phyloP scores from a whole-genome alignment of 2,888 invertebrate genomes.

The Margaritifera margaritifera region DNA sequence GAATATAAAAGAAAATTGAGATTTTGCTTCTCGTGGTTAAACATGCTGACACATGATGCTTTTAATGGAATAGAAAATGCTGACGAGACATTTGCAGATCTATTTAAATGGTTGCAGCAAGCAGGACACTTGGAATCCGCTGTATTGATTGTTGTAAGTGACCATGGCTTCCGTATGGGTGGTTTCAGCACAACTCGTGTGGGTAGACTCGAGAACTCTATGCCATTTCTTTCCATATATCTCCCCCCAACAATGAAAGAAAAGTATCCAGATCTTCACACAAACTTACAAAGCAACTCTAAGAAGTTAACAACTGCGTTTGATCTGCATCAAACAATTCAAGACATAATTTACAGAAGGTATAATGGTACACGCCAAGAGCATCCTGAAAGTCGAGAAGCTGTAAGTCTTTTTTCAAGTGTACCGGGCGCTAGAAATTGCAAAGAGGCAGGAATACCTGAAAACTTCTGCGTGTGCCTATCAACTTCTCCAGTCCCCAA shows the following conservation, averaged over 20 bases:
- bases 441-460: constrained; percentile 82
- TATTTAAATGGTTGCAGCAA: constrained; percentile 76
- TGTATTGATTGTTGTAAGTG: constrained; percentile 78
- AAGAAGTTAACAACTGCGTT: constrained; percentile 83
- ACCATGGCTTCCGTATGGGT: constrained; percentile 80
- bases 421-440: constrained; percentile 84
- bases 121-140: constrained; percentile 50
- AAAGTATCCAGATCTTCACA: constrained; percentile 78
- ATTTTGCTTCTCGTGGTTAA: constrained; percentile 89
- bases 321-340: constrained; percentile 86
- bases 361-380: constrained; percentile 9
- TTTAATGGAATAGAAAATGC: constrained; percentile 84
- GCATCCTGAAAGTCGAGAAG: constrained; percentile 7
- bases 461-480: constrained; percentile 92
- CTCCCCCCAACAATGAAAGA: constrained; percentile 83
- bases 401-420: constrained; percentile 82
- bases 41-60: constrained; percentile 87
- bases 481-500: constrained; percentile 78
- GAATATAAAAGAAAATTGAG: constrained; percentile 78
- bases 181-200: constrained; percentile 79
- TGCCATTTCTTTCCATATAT: constrained; percentile 84
- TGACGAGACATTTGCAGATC: constrained; percentile 79
- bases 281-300: constrained; percentile 80
- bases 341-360: constrained; percentile 76
- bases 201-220: constrained; percentile 83